These are phyloP conservation scores for Hycleus phaleratus DNA, from an alignment of 1,140 invertebrate genomes.

Conservation along the genomic window DNA sequence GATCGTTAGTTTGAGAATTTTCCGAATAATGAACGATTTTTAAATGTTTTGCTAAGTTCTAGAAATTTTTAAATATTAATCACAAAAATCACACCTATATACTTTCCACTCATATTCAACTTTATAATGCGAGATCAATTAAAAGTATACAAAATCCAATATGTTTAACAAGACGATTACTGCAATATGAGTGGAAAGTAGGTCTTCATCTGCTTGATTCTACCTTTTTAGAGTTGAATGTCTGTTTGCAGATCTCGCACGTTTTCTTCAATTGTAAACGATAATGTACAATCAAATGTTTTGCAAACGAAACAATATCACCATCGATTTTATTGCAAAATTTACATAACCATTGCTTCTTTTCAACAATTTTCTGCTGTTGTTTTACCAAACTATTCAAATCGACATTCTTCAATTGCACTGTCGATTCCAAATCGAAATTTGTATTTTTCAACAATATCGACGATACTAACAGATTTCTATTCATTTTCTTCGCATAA, in stretches of 20 bases:
- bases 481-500: conserved; percentile 43
- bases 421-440: not conserved
- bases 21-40: conserved; percentile 10
- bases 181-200: too few species aligned
- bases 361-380: conserved; percentile 33
- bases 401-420: conserved; percentile 12
- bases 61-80: conserved; percentile 1
- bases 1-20: not conserved
- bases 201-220: too few species aligned
- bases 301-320: conserved; percentile 35
- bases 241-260: conserved; percentile 31
- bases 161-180: too few species aligned
- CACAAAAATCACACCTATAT: too few species aligned
- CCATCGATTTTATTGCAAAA: conserved; percentile 36
- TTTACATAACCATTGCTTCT: conserved; percentile 38
- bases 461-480: conserved; percentile 23
- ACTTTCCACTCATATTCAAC: too few species aligned
- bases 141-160: too few species aligned
- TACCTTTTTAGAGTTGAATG: conserved; percentile 30
- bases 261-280: conserved; percentile 22
- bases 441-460: not conserved
- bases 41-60: conserved; percentile 24
- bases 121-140: too few species aligned
- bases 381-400: conserved; percentile 30
- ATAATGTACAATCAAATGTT: conserved; percentile 38